phyloP scores from a whole-genome alignment of 2,797 vertebrate species.

The Sebastiscus tertius region DNA sequence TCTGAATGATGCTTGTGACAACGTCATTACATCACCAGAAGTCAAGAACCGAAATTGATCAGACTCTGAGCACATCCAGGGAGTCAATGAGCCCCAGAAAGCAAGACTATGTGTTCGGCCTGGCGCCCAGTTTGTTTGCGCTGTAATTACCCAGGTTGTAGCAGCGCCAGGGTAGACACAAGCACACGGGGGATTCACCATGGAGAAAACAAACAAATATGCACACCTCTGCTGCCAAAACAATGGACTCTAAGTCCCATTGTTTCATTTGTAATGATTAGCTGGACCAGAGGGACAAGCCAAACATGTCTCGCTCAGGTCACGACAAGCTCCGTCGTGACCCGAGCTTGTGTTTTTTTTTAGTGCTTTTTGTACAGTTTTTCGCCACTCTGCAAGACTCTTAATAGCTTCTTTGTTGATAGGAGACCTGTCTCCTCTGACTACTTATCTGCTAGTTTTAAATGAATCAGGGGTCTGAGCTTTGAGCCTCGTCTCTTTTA shows the following conservation, averaged over 20 bases:
- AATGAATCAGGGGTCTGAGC: constrained; percentile 44
- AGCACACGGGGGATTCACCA: constrained; percentile 50
- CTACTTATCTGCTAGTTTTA: constrained; percentile 43
- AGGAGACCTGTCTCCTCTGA: constrained; percentile 8
- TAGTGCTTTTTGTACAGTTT: background rate
- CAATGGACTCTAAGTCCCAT: constrained; percentile 22
- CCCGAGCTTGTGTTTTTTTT: background rate
- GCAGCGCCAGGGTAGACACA: constrained; percentile 52
- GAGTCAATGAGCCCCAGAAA: constrained; percentile 59
- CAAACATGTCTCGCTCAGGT: background rate
- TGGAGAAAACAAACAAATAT: constrained; percentile 58
- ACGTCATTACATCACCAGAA: constrained; percentile 55
- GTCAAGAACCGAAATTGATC: constrained; percentile 61
- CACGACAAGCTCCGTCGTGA: background rate
- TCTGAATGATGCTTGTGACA: constrained; percentile 52
- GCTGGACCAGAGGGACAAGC: constrained; percentile 8
- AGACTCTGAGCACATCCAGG: constrained; percentile 47
- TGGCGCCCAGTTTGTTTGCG: constrained; percentile 66
- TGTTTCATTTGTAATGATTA: constrained; percentile 49
- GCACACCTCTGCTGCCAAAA: constrained; percentile 35
- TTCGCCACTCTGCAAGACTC: background rate
- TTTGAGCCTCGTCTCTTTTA: constrained; percentile 55
- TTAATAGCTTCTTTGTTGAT: constrained; percentile 7
- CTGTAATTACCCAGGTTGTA: constrained; percentile 70
- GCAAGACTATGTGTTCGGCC: constrained; percentile 40